A percentile compares a stretch with the other conserved stretches of the same genome.
phyloP scores from a whole-genome alignment of 2,888 invertebrate genomes.

The Tetanocera ferruginea region DNA sequence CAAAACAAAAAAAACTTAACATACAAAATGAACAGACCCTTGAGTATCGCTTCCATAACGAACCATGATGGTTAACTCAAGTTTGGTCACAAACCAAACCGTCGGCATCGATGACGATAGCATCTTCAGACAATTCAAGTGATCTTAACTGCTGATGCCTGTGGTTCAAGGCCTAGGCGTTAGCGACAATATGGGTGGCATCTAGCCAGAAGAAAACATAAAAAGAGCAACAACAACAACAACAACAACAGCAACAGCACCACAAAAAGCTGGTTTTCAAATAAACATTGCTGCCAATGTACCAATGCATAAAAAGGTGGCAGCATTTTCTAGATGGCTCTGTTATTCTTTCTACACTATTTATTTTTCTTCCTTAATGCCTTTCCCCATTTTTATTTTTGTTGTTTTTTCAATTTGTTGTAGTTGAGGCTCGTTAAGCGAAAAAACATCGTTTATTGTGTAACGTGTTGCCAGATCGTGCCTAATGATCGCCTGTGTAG shows the following conservation, averaged over 20 bases:
- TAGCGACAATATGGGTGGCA: neutral
- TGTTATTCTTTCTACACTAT: neutral
- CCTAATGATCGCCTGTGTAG: neutral
- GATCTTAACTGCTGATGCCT: neutral
- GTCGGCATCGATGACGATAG: neutral
- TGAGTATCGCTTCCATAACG: neutral
- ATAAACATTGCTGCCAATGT: neutral
- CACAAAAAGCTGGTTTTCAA: neutral
- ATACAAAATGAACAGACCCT: neutral
- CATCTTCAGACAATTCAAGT: conserved; percentile 17
- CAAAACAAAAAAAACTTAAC: neutral
- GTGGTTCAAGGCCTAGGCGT: no score
- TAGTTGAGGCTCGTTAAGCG: neutral
- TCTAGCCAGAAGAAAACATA: neutral
- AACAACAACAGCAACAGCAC: neutral
- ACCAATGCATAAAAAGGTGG: neutral
- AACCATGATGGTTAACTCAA: neutral
- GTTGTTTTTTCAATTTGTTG: neutral
- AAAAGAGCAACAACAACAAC: neutral
- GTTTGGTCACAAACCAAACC: neutral
- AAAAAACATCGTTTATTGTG: neutral
- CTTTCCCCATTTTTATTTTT: neutral
- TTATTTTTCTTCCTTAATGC: neutral
- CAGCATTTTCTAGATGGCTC: neutral
- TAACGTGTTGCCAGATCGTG: conserved; percentile 6